Percentiles rank a stretch among this genome's conserved stretches.
Evolutionary conservation across 1,140 invertebrate species (phyloP).

Genomic region (Drosophila kikkawai): DNA sequence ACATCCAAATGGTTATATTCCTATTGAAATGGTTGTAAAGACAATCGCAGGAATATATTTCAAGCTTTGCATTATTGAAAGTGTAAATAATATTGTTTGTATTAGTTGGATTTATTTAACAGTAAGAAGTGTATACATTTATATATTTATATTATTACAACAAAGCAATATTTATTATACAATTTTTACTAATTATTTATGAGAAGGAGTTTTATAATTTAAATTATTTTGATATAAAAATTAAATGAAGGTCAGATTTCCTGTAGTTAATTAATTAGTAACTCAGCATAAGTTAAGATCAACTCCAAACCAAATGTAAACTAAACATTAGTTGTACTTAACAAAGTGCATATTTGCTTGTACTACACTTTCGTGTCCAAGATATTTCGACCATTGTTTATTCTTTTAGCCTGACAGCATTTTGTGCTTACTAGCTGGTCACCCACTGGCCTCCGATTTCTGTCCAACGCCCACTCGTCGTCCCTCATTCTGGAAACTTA

Average conservation of each 20-base stretch:
- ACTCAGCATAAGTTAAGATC: no score
- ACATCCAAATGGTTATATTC: neutral
- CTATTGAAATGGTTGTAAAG: neutral
- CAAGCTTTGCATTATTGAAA: neutral
- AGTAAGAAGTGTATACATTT: no score
- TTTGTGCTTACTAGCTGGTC: slow-evolving; percentile 63
- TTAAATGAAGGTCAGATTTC: no score
- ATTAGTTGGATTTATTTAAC: no score
- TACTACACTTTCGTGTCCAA: neutral
- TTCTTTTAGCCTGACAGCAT: slow-evolving; percentile 46
- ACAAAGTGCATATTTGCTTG: slow-evolving; percentile 18
- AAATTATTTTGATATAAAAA: no score
- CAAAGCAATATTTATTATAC: no score
- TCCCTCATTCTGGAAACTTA: slow-evolving; percentile 37
- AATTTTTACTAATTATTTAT: no score
- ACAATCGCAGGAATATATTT: neutral
- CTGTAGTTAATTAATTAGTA: neutral
- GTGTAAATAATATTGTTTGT: no score
- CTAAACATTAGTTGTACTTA: neutral
- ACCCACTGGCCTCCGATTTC: slow-evolving; percentile 18
- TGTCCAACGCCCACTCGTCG: slow-evolving; percentile 1
- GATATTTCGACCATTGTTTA: slow-evolving; percentile 49
- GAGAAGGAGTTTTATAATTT: no score
- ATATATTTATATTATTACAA: no score
- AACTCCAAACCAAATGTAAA: neutral